A percentile compares a stretch with the other conserved stretches of the same genome.
Evolutionary conservation across 2,888 invertebrate species (phyloP).

Genomic region (Plebejus argus): DNA sequence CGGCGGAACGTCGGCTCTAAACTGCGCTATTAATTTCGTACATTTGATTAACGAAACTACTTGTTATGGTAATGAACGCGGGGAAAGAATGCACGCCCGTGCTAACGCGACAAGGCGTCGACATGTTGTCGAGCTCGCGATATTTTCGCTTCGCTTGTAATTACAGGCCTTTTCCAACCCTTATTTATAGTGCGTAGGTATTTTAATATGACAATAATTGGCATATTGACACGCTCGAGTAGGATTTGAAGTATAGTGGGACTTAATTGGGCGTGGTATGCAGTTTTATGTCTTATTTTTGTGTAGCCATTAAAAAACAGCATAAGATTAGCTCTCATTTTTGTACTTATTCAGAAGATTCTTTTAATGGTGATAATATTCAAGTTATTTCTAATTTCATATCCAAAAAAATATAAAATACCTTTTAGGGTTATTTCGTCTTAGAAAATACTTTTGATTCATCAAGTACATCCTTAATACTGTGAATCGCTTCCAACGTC

Average conservation of each 20-base stretch:
- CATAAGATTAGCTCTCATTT: background rate
- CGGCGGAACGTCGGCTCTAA: slow-evolving; percentile 75
- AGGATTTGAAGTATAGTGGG: background rate
- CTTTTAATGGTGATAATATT: too few species aligned
- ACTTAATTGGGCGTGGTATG: background rate
- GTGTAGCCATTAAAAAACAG: background rate
- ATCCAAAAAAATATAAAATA: too few species aligned
- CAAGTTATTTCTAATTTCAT: too few species aligned
- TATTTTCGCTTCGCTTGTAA: slow-evolving; percentile 71
- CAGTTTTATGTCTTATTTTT: background rate
- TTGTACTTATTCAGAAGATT: too few species aligned
- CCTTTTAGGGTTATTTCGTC: background rate
- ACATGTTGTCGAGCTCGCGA: slow-evolving; percentile 72
- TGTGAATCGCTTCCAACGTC: background rate
- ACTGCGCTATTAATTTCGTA: slow-evolving; percentile 80
- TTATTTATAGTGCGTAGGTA: slow-evolving; percentile 51
- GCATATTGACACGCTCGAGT: background rate
- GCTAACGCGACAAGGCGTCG: slow-evolving; percentile 73
- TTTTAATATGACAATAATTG: slow-evolving; percentile 30
- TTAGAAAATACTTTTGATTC: background rate
- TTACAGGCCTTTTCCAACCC: slow-evolving; percentile 59
- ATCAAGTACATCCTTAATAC: background rate
- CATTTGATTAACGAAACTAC: slow-evolving; percentile 81
- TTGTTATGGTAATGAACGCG: slow-evolving; percentile 79
- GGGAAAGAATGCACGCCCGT: slow-evolving; percentile 72